phyloP scores from a whole-genome alignment of 2,113 vertebrate genomes.

The Atlantisia rogersi region DNA sequence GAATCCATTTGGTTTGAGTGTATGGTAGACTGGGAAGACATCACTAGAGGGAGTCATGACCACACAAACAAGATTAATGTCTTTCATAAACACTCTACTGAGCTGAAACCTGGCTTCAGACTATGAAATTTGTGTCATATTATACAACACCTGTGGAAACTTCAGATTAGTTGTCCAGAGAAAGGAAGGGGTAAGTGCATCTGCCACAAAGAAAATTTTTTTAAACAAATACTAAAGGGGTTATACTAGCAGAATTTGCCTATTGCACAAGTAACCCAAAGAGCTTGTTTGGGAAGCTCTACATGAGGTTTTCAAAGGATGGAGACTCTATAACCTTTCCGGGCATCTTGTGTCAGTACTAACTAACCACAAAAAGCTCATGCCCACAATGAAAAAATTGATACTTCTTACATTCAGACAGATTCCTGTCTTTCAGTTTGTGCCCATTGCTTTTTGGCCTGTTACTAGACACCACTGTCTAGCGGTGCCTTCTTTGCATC shows the following conservation, averaged over 20 bases:
- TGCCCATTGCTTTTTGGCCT: neutral
- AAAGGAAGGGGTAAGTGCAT: neutral
- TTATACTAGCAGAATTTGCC: neutral
- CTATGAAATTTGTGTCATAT: neutral
- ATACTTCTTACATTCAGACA: neutral
- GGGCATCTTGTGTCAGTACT: neutral
- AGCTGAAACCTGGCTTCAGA: neutral
- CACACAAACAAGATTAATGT: constrained; percentile 6
- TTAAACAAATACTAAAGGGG: neutral
- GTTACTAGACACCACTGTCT: too few species aligned
- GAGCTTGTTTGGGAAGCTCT: neutral
- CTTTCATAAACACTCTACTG: neutral
- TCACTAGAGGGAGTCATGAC: constrained; percentile 61
- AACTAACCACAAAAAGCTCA: too few species aligned
- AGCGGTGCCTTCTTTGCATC: neutral
- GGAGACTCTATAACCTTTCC: neutral
- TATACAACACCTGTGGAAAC: neutral
- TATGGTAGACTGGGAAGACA: neutral
- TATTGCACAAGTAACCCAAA: neutral
- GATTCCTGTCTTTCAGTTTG: neutral
- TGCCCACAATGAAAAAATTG: neutral
- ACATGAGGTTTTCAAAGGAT: neutral
- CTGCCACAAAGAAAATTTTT: neutral
- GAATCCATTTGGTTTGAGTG: neutral
- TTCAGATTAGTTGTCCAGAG: neutral